These are phyloP conservation scores for Crypturellus undulatus DNA, from an alignment of 2,113 vertebrate genomes.

Conservation along the genomic window DNA sequence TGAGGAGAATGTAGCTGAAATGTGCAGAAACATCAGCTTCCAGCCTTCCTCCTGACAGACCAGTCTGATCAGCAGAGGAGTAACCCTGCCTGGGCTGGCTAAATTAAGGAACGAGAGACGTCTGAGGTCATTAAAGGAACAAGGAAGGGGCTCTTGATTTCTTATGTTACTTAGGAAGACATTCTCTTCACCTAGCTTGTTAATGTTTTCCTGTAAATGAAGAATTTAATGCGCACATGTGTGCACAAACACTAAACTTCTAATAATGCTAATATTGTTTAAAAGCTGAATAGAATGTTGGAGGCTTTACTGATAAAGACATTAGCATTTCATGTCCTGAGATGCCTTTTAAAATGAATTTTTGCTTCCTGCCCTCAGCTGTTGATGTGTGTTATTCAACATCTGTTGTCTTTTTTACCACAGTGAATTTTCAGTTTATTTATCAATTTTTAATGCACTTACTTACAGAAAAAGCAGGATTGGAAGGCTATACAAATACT, in stretches of 20 bases:
- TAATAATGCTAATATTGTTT: neutral
- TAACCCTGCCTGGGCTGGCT: rapidly evolving
- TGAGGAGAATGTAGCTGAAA: neutral
- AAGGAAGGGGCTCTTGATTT: neutral
- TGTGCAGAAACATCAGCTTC: rapidly evolving
- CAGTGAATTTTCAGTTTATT: neutral
- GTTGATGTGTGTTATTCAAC: neutral
- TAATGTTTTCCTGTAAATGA: neutral
- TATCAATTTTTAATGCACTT: neutral
- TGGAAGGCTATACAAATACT: neutral
- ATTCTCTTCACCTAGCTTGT: neutral
- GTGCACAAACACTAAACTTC: neutral
- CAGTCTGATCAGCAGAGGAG: neutral
- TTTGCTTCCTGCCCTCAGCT: neutral
- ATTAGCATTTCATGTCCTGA: neutral
- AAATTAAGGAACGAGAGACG: neutral
- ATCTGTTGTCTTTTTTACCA: constrained; percentile 35
- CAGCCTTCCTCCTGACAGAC: rapidly evolving
- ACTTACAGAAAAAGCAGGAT: neutral
- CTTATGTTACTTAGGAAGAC: neutral
- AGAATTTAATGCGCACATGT: neutral
- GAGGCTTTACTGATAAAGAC: neutral
- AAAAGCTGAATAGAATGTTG: neutral
- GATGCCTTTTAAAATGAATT: neutral
- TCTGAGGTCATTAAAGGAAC: neutral